Conservation (phyloP, 2,888 invertebrate species). For the Acanthosoma haemorrhoidale region DNA sequence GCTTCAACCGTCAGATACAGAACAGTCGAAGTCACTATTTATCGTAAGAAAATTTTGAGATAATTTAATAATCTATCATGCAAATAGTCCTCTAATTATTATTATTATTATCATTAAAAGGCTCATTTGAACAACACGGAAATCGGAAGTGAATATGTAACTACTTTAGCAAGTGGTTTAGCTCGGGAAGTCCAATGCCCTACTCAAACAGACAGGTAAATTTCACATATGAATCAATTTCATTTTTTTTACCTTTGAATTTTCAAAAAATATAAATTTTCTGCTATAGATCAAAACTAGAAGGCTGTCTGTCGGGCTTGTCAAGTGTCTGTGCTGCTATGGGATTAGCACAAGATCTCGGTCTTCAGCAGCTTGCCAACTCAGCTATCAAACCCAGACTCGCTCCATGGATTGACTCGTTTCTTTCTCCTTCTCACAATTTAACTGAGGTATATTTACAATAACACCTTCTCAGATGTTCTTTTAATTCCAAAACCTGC, state of each 20-base stretch:
- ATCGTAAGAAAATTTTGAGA: slow-evolving; percentile 53
- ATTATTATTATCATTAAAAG: slow-evolving; percentile 20
- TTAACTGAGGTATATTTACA: slow-evolving; percentile 67
- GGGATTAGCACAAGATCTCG: slow-evolving; percentile 67
- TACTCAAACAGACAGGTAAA: slow-evolving; percentile 53
- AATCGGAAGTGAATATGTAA: slow-evolving; percentile 82
- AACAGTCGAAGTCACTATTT: slow-evolving; percentile 69
- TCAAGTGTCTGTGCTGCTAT: slow-evolving; percentile 55
- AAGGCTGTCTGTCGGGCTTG: slow-evolving; percentile 62
- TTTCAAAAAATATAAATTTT: not conserved
- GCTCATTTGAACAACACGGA: slow-evolving; percentile 76
- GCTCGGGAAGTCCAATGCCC: slow-evolving; percentile 63
- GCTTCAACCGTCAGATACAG: slow-evolving; percentile 65
- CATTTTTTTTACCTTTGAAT: not conserved
- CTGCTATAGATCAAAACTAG: slow-evolving; percentile 57
- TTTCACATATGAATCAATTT: not conserved
- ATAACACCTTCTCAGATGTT: not conserved
- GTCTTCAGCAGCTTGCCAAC: slow-evolving; percentile 69
- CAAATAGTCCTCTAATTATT: slow-evolving; percentile 16
- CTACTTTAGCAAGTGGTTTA: slow-evolving; percentile 73
- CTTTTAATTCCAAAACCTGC: not conserved
- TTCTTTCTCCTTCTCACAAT: slow-evolving; percentile 68
- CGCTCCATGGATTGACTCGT: slow-evolving; percentile 77
- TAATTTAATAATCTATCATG: not conserved
- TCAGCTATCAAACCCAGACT: slow-evolving; percentile 79